A percentile compares a stretch with the other conserved stretches of the same genome.
phyloP scores from a whole-genome alignment of 1,140 invertebrate genomes.

The Ceratina japonica region DNA sequence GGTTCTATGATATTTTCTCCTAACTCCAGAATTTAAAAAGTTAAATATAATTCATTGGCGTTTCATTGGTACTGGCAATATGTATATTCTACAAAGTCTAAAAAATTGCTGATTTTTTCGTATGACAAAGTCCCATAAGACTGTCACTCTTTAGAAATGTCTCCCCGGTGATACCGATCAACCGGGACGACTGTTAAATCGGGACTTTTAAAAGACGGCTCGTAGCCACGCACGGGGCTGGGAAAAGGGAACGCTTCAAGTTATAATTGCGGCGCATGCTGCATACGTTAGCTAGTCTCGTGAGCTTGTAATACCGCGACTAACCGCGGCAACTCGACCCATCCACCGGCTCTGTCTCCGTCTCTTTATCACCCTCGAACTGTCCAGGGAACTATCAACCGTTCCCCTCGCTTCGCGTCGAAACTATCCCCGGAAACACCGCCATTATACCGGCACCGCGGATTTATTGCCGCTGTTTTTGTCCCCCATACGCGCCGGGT shows the following conservation, averaged over 20 bases:
- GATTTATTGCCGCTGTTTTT: constrained; percentile 67
- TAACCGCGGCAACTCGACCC: background rate
- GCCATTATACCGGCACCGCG: constrained; percentile 53
- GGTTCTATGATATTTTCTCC: too few species aligned
- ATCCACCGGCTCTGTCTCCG: background rate
- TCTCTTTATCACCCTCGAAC: constrained; percentile 37
- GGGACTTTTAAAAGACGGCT: background rate
- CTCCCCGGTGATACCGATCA: too few species aligned
- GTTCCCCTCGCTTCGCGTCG: background rate
- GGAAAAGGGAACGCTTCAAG: constrained; percentile 60
- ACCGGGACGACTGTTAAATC: too few species aligned
- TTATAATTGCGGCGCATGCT: constrained; percentile 70
- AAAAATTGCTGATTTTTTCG: too few species aligned
- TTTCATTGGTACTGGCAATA: too few species aligned
- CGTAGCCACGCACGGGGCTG: too few species aligned
- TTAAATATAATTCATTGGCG: too few species aligned
- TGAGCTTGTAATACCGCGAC: constrained; percentile 47
- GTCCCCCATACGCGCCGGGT: constrained; percentile 28
- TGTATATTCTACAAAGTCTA: too few species aligned
- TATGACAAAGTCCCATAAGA: too few species aligned
- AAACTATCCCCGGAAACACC: constrained; percentile 35
- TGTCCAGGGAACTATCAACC: constrained; percentile 36
- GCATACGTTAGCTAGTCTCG: constrained; percentile 61
- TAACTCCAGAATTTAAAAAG: too few species aligned
- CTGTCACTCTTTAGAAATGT: too few species aligned